These are phyloP conservation scores for Parazoanthus swiftii DNA, from an alignment of 92 coral and sea anemone genomes.

Conservation along the genomic window DNA sequence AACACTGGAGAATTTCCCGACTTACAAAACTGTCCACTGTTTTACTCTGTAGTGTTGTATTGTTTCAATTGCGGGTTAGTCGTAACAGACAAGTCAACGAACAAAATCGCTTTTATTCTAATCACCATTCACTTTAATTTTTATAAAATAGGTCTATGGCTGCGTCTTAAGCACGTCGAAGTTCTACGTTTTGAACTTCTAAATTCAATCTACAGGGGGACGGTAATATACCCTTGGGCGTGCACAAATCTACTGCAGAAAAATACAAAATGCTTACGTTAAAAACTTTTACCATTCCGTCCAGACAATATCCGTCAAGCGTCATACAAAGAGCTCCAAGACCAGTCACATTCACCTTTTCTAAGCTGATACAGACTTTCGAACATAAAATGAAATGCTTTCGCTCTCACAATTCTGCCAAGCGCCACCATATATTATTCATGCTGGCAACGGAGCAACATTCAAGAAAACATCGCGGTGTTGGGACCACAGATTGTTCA, in stretches of 20 bases:
- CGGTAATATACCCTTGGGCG: not conserved
- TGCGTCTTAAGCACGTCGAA: slow-evolving; percentile 18
- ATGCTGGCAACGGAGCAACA: not conserved
- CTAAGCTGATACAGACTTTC: not conserved
- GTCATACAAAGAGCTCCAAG: not conserved
- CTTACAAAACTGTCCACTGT: too few relatives aligned
- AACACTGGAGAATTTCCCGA: too few relatives aligned
- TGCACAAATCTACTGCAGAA: slow-evolving; percentile 36
- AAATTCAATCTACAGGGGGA: slow-evolving; percentile 5
- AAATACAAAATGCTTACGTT: slow-evolving; percentile 36
- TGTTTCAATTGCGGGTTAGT: not conserved
- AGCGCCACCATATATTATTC: not conserved
- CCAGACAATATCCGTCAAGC: not conserved
- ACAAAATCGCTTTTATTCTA: slow-evolving; percentile 39
- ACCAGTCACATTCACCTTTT: not conserved
- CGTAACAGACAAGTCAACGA: not conserved
- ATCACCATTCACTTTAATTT: slow-evolving; percentile 28
- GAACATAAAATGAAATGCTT: not conserved
- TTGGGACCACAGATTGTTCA: not conserved
- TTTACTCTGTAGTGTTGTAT: too few relatives aligned
- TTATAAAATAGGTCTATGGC: slow-evolving; percentile 42
- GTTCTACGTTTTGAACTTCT: slow-evolving; percentile 5
- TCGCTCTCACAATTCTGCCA: not conserved
- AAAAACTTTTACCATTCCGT: not conserved
- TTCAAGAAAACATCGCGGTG: not conserved